Percentiles rank a stretch among this genome's conserved stretches.
Evolutionary conservation across 1,140 invertebrate genomes (phyloP).

Genomic region (Papilio xuthus): DNA sequence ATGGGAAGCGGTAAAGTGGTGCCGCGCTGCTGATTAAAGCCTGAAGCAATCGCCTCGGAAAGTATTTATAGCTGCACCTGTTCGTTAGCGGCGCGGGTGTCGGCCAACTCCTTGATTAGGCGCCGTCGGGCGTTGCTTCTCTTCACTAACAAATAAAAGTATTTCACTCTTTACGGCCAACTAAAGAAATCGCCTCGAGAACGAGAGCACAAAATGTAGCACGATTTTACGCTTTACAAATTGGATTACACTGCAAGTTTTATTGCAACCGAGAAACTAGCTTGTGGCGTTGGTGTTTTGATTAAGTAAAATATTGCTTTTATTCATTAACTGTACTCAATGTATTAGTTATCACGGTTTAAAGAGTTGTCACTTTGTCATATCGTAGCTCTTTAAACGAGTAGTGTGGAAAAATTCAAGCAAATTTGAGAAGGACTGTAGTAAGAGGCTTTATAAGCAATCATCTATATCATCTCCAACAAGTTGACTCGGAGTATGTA

Average conservation of each 20-base stretch:
- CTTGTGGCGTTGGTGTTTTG: not conserved
- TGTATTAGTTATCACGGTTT: not conserved
- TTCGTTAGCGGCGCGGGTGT: slow-evolving; percentile 77
- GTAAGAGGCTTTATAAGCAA: not conserved
- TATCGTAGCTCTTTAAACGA: not conserved
- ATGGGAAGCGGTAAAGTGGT: slow-evolving; percentile 80
- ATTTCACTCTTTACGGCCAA: slow-evolving; percentile 66
- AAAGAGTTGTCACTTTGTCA: not conserved
- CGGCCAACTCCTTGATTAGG: slow-evolving; percentile 80
- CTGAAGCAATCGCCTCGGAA: slow-evolving; percentile 79
- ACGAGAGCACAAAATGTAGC: slow-evolving; percentile 30
- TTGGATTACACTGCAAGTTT: slow-evolving; percentile 30
- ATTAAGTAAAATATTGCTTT: not conserved
- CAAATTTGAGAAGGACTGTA: not conserved
- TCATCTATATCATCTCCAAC: not conserved
- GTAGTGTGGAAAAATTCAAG: not conserved
- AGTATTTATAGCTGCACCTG: slow-evolving; percentile 81
- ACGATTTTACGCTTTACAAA: slow-evolving; percentile 34
- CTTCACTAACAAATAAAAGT: slow-evolving; percentile 78
- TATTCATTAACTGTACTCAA: not conserved
- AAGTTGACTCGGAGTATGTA: not conserved
- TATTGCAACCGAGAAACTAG: slow-evolving; percentile 27
- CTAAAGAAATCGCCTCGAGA: slow-evolving; percentile 57
- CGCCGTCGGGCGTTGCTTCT: slow-evolving; percentile 74
- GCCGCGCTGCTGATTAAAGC: slow-evolving; percentile 79